Base-by-base conservation (phyloP, 2,113 vertebrate species). In the Neotoma lepida region DNA sequence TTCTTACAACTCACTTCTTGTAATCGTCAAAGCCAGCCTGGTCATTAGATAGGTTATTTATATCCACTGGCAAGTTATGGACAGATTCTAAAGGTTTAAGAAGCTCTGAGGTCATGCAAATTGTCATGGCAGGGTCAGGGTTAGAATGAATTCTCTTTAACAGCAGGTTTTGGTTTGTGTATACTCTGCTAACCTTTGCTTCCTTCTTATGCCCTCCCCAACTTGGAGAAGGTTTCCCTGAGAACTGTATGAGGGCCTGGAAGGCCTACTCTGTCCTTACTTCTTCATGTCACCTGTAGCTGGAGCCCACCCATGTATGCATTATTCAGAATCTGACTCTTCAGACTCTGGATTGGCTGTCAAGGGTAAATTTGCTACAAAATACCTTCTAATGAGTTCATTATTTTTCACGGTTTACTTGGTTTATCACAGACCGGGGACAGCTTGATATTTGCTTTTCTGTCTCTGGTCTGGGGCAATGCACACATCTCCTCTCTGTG, bases 371-470 rank as follows among this genome's bases (percentile, higher is more conserved):
- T 94, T 87, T 4, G 10, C 85, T 71, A 64, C 82, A 49, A 87
- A 4, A 56, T 26, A 68, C 76, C 64, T 95, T 89, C 74, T 93
- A 85, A 66, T 81, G 74, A 76, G 35, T 85, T 89, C 89, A 35
- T 88, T 90, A 64, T 86, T 94, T 94, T 94, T 93, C 80, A 82
- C 90, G 90, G 80, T n/a, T 85, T 95, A 80, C 70, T 96, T 82
- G 87, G 64, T 94, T 96, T 91, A 95, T 91, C 33, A 71, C 54
- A 54, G 78, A 14, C 61, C 12, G 28, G 74, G 80, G 93, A 82
- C 46, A 90, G 51, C 51, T 95, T 96, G 93, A 92, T 86, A 87
- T 96, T 95, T 96, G n/a, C 91, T 94, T 95, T 86, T 26, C 46
- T 76, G 33, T 76, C 64, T 17, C 8, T 61, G n/a, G 22, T 77